Conservation (phyloP, 2,888 invertebrate species). For the Stenichneumon culpator region DNA sequence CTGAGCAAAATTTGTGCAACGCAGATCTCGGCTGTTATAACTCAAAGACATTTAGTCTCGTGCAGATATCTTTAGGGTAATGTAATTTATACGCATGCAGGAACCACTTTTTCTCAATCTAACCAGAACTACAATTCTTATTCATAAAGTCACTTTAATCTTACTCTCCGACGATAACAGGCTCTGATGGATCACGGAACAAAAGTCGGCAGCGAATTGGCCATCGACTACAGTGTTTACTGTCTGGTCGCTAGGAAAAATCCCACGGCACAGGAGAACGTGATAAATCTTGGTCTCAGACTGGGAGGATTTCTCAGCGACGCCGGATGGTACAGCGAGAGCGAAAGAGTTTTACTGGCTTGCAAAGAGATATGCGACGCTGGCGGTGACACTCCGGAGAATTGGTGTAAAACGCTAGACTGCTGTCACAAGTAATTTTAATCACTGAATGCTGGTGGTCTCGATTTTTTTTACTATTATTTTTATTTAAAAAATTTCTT, state of each 20-base stretch:
- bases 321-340: constrained; percentile 94
- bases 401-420: constrained; percentile 91
- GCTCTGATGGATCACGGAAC: constrained; percentile 89
- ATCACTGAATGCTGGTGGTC: neutral
- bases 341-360: constrained; percentile 90
- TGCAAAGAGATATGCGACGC: constrained; percentile 89
- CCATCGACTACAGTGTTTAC: constrained; percentile 79
- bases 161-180: constrained; percentile 76
- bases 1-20: too few relatives aligned
- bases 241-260: constrained; percentile 74
- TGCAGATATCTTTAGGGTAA: too few relatives aligned
- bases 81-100: neutral
- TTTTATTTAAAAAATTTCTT: neutral
- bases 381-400: constrained; percentile 86
- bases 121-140: neutral
- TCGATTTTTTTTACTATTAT: neutral
- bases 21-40: too few relatives aligned
- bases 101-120: neutral
- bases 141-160: neutral
- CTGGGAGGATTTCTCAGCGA: constrained; percentile 93
- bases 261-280: constrained; percentile 70
- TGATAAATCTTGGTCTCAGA: constrained; percentile 81
- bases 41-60: too few relatives aligned
- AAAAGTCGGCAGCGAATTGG: constrained; percentile 86
- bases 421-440: constrained; percentile 93